phyloP scores from a whole-genome alignment of 53 echinoderm and acorn worm species.

The Crossaster papposus region DNA sequence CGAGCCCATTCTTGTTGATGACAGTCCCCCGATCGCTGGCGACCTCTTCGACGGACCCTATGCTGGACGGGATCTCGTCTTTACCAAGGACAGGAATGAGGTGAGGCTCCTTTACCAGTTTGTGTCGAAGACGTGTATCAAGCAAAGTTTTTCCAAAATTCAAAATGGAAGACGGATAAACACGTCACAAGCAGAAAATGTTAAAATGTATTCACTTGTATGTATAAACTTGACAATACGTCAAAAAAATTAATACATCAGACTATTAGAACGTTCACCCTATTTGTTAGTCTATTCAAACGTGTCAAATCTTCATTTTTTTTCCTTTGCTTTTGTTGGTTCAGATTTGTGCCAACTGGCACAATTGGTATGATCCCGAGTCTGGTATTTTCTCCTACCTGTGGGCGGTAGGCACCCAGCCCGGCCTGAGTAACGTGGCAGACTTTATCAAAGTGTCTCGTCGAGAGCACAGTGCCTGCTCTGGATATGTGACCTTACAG shows the following conservation, averaged over 20 bases:
- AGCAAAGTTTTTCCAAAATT: no score
- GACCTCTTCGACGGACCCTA: slow-evolving; percentile 58
- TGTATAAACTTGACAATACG: no score
- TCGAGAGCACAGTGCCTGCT: slow-evolving; percentile 18
- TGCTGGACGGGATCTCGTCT: slow-evolving; percentile 46
- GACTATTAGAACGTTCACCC: no score
- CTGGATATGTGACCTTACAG: slow-evolving; percentile 51
- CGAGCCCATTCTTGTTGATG: slow-evolving; percentile 59
- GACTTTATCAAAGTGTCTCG: slow-evolving; percentile 37
- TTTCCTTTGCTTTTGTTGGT: background rate
- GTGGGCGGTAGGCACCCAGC: slow-evolving; percentile 63
- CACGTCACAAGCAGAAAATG: no score
- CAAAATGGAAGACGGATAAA: no score
- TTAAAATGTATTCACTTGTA: no score
- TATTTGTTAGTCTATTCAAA: background rate
- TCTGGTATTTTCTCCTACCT: slow-evolving; percentile 52
- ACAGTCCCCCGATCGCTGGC: slow-evolving; percentile 57
- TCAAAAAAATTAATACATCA: no score
- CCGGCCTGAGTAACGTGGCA: slow-evolving; percentile 24
- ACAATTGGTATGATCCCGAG: slow-evolving; percentile 63
- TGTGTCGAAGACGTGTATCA: no score
- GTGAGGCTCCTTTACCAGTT: slow-evolving; percentile 1
- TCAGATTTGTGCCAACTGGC: slow-evolving; percentile 71
- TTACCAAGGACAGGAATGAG: slow-evolving; percentile 41
- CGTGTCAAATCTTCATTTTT: background rate